phyloP scores from a whole-genome alignment of 2,113 vertebrate genomes.

The Peromyscus leucopus region DNA sequence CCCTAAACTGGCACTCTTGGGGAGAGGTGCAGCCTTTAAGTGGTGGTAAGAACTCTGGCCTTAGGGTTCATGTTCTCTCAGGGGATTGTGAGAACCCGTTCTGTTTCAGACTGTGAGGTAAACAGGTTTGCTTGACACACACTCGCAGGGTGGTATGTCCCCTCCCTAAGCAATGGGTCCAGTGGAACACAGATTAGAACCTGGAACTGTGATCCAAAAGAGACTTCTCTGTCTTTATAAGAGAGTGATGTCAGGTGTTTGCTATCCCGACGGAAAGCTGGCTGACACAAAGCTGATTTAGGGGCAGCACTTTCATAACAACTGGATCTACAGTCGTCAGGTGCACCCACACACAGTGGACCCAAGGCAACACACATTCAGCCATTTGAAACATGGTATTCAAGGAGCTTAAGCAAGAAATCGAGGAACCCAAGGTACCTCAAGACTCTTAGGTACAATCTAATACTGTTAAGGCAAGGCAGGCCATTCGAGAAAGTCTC shows the following conservation, averaged over 20 bases:
- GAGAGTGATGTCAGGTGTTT: not conserved
- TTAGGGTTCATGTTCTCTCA: not conserved
- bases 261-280: not conserved
- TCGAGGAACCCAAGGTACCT: accelerated
- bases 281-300: not conserved
- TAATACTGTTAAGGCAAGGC: not conserved
- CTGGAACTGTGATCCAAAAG: not conserved
- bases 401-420: no score
- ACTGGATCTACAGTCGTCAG: not conserved
- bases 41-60: not conserved
- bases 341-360: not conserved
- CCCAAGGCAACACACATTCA: accelerated
- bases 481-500: not conserved
- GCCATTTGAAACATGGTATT: not conserved
- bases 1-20: not conserved
- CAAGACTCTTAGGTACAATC: accelerated
- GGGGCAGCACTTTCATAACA: not conserved
- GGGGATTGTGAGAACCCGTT: not conserved
- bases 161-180: not conserved
- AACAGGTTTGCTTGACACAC: not conserved
- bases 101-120: not conserved
- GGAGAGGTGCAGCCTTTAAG: not conserved
- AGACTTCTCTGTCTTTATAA: not conserved
- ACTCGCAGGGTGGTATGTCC: accelerated
- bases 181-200: not conserved